These are phyloP conservation scores for Porites rus DNA, from an alignment of 92 coral and sea anemone genomes.

Conservation along the genomic window DNA sequence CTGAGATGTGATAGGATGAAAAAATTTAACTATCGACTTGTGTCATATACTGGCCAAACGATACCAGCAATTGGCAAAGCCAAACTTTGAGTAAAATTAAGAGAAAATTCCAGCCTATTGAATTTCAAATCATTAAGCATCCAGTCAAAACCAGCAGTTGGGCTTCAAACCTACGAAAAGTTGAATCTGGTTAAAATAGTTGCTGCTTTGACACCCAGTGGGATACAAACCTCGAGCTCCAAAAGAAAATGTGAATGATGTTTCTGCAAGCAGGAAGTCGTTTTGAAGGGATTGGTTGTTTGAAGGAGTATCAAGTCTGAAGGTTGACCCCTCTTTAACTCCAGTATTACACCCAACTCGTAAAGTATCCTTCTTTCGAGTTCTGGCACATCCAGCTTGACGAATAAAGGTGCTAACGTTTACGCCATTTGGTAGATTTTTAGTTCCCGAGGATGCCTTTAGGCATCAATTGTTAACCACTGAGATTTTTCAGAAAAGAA, in stretches of 20 bases:
- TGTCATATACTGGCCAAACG: constrained; percentile 61
- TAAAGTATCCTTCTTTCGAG: constrained; percentile 14
- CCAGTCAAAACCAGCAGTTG: constrained; percentile 48
- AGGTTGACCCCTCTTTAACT: constrained; percentile 2
- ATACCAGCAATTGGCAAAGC: constrained; percentile 46
- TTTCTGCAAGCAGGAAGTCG: constrained; percentile 5
- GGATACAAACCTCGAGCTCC: constrained; percentile 1
- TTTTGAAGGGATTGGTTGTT: constrained; percentile 26
- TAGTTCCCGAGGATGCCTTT: constrained; percentile 33
- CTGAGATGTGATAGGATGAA: constrained; percentile 38
- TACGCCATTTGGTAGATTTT: constrained; percentile 23
- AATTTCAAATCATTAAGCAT: constrained; percentile 58
- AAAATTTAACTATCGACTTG: constrained; percentile 32
- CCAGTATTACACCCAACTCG: no score
- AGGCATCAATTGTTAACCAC: constrained; percentile 26
- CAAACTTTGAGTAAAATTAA: constrained; percentile 32
- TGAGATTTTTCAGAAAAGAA: constrained; percentile 37
- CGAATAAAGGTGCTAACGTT: constrained; percentile 13
- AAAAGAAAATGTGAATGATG: neutral
- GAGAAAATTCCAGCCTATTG: constrained; percentile 46
- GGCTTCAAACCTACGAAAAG: constrained; percentile 47
- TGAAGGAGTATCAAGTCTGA: neutral
- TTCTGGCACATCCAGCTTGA: constrained; percentile 35
- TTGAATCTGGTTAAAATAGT: constrained; percentile 48
- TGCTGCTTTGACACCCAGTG: constrained; percentile 36